Percentiles rank a stretch among this genome's conserved stretches.
phyloP scores from a whole-genome alignment of 1,140 invertebrate genomes.

The Sogatella furcifera region DNA sequence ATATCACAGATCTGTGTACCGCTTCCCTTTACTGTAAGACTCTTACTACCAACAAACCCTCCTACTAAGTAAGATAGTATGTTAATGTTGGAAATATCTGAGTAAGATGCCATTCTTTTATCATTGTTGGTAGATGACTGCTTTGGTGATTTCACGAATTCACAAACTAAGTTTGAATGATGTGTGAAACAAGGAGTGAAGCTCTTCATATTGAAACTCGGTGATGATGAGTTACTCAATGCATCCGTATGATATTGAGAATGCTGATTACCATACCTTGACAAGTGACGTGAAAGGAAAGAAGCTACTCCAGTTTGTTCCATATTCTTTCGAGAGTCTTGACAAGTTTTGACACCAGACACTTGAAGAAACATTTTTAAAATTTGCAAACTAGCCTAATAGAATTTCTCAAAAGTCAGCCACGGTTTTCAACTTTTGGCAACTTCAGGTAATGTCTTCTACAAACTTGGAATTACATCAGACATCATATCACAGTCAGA shows the following conservation, averaged over 20 bases:
- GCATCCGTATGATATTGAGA: background rate
- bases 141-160: background rate
- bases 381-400: background rate
- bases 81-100: background rate
- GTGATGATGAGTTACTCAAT: background rate
- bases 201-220: background rate
- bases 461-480: background rate
- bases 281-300: background rate
- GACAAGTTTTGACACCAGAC: background rate
- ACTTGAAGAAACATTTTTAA: background rate
- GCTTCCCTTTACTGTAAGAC: conserved; percentile 4
- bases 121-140: background rate
- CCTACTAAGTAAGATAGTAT: conserved; percentile 12
- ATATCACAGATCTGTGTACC: conserved; percentile 10
- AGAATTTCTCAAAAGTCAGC: background rate
- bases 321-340: background rate
- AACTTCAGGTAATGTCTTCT: background rate
- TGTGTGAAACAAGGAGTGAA: background rate
- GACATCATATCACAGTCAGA: background rate
- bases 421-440: background rate
- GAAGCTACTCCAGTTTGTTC: background rate
- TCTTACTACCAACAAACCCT: conserved; percentile 21
- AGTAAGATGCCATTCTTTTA: background rate
- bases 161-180: background rate
- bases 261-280: background rate